Evolutionary conservation across 2,113 vertebrate species (phyloP).

Genomic region (Oncorhynchus mykiss): DNA sequence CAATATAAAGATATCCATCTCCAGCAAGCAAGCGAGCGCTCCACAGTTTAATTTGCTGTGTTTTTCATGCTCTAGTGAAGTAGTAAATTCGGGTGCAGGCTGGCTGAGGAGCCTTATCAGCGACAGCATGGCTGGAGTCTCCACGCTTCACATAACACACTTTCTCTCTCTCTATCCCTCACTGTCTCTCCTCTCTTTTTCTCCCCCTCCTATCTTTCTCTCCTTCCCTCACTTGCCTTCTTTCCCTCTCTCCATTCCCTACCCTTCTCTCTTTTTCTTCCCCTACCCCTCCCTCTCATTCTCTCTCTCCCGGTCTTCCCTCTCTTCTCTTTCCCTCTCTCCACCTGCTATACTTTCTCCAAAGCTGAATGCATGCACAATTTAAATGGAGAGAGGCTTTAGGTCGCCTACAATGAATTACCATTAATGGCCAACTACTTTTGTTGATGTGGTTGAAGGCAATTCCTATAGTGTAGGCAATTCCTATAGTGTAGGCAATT

Average conservation of each 20-base stretch:
- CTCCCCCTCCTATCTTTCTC: neutral
- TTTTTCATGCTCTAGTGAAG: constrained; percentile 95
- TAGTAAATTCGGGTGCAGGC: constrained; percentile 89
- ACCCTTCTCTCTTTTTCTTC: constrained; percentile 41
- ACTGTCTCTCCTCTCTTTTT: constrained; percentile 24
- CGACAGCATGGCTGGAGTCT: constrained; percentile 88
- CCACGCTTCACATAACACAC: constrained; percentile 85
- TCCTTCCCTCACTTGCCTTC: neutral
- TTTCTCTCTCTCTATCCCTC: constrained; percentile 60
- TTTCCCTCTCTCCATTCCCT: constrained; percentile 42
- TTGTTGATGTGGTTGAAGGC: neutral
- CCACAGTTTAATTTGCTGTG: constrained; percentile 92
- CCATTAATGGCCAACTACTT: constrained; percentile 37
- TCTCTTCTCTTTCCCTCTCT: constrained; percentile 40
- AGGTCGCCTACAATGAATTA: constrained; percentile 31
- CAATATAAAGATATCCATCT: constrained; percentile 95
- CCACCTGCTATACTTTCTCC: neutral
- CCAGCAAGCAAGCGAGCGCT: constrained; percentile 83
- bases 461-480: neutral
- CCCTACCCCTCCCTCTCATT: constrained; percentile 55
- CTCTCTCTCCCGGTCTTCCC: constrained; percentile 36
- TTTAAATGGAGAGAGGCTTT: constrained; percentile 27
- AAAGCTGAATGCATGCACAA: constrained; percentile 43
- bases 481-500: no score
- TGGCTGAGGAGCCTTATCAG: constrained; percentile 85